Conservation (phyloP, 2,113 vertebrate species). For the Bettongia penicillata region DNA sequence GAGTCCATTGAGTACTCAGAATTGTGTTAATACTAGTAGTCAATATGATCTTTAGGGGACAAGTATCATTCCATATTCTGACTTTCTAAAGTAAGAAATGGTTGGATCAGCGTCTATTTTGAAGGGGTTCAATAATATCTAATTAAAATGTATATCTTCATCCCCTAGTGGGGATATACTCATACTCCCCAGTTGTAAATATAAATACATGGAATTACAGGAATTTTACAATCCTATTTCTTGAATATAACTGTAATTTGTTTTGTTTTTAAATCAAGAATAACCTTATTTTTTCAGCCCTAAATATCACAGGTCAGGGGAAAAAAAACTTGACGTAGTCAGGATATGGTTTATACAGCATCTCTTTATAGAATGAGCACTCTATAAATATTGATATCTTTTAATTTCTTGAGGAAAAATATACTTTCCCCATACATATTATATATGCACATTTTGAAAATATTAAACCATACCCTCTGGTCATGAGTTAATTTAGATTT, state of each 20-base stretch:
- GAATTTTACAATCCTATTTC: not conserved
- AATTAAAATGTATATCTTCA: not conserved
- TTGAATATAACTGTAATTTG: not conserved
- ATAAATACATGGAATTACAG: not conserved
- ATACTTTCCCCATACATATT: not conserved
- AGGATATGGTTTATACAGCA: not conserved
- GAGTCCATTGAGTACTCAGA: not conserved
- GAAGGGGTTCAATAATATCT: not conserved
- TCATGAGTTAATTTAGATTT: not conserved
- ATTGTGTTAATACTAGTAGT: not conserved
- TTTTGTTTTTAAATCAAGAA: not conserved
- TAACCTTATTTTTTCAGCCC: not conserved
- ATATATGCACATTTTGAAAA: not conserved
- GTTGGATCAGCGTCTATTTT: not conserved
- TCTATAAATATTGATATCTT: not conserved
- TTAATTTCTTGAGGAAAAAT: not conserved
- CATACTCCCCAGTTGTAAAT: not conserved
- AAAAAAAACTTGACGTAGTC: not conserved
- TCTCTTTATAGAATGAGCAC: not conserved
- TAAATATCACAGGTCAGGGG: not conserved
- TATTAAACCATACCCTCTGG: not conserved
- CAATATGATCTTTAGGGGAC: not conserved
- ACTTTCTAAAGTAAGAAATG: conserved; percentile 9
- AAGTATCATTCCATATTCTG: not conserved
- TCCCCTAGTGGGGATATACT: no score